phyloP scores from a whole-genome alignment of 2,888 invertebrate genomes.

The Tuberolachnus salignus region DNA sequence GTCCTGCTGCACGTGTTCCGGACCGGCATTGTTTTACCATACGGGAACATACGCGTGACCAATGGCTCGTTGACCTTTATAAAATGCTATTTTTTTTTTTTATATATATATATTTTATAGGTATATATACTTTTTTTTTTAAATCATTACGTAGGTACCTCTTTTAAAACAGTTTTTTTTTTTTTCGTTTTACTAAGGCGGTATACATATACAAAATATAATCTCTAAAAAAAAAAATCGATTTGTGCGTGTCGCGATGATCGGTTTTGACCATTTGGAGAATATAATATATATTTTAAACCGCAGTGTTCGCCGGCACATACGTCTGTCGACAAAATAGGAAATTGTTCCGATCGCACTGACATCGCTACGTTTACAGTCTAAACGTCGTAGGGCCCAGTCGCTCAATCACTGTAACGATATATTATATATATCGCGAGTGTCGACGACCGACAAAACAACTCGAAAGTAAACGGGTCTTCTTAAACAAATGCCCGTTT shows the following conservation, averaged over 20 bases:
- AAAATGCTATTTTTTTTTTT: slow-evolving; percentile 18
- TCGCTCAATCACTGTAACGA: neutral
- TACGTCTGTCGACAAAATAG: slow-evolving; percentile 5
- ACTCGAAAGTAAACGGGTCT: neutral
- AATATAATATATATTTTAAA: neutral
- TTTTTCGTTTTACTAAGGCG: neutral
- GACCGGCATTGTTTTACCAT: slow-evolving; percentile 38
- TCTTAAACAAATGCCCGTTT: too few relatives aligned
- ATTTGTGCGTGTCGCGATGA: neutral
- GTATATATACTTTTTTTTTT: neutral
- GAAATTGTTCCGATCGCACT: neutral
- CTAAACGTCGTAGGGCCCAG: too few relatives aligned
- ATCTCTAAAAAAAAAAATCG: slow-evolving; percentile 10
- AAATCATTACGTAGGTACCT: slow-evolving; percentile 7
- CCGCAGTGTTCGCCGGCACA: neutral
- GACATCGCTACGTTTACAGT: too few relatives aligned
- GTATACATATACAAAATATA: too few relatives aligned
- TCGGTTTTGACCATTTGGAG: slow-evolving; percentile 15
- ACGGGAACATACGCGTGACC: slow-evolving; percentile 29
- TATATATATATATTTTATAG: too few relatives aligned
- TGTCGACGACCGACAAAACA: neutral
- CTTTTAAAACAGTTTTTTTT: slow-evolving; percentile 13
- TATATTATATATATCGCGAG: neutral
- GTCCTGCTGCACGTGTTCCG: slow-evolving; percentile 26
- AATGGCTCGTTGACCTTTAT: slow-evolving; percentile 34